Conservation (phyloP, 2,888 invertebrate genomes). For the Dynastes grantii region DNA sequence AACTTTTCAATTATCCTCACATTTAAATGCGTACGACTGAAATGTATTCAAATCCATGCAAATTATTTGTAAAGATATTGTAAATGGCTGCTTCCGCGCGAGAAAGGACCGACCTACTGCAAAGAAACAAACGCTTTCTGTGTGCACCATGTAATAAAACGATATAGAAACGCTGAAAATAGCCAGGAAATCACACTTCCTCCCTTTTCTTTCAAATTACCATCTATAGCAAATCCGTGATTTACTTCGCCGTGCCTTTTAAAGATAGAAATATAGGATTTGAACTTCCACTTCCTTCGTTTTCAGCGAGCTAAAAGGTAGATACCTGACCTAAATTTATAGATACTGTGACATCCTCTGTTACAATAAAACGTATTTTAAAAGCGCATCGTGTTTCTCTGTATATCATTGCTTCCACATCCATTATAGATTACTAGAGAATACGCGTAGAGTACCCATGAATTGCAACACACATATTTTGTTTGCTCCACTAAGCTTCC, state of each 20-base stretch:
- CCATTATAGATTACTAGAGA: neutral
- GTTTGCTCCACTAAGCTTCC: no score
- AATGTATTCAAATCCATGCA: conserved; percentile 50
- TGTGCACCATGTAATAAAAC: conserved; percentile 20
- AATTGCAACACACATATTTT: no score
- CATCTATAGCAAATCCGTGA: conserved; percentile 46
- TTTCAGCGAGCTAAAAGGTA: conserved; percentile 28
- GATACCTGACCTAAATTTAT: conserved; percentile 46
- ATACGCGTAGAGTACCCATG: no score
- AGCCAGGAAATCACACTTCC: conserved; percentile 64
- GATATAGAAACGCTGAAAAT: conserved; percentile 55
- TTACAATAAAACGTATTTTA: conserved; percentile 18
- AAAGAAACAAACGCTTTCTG: conserved; percentile 39
- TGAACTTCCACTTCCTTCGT: conserved; percentile 40
- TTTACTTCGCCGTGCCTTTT: conserved; percentile 36
- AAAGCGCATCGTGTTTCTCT: conserved; percentile 1
- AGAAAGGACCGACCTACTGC: conserved; percentile 13
- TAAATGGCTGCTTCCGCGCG: conserved; percentile 42
- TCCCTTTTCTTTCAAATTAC: conserved; percentile 53
- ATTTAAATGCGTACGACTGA: conserved; percentile 40
- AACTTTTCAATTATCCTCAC: conserved; percentile 49
- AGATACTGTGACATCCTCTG: conserved; percentile 29
- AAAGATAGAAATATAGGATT: conserved; percentile 39
- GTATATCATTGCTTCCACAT: neutral
- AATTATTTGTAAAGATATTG: conserved; percentile 47